phyloP scores from a whole-genome alignment of 2,888 invertebrate species.

The Drosophila dives region DNA sequence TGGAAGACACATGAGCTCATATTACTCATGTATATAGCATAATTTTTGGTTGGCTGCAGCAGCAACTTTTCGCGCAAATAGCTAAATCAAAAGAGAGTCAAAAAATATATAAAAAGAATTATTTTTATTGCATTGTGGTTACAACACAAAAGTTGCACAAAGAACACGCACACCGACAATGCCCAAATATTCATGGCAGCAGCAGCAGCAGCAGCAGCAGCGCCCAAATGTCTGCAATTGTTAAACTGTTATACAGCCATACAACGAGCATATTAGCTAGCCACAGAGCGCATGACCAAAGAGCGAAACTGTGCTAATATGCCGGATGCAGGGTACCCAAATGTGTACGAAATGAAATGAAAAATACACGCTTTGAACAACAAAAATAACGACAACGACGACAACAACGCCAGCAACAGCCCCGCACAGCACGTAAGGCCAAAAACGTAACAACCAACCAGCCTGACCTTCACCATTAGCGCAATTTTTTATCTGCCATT shows the following conservation, averaged over 20 bases:
- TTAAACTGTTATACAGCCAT: slow-evolving; percentile 67
- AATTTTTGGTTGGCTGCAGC: slow-evolving; percentile 13
- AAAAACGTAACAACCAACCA: slow-evolving; percentile 63
- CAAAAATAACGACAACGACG: slow-evolving; percentile 35
- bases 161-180: slow-evolving; percentile 43
- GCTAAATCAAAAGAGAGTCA: slow-evolving; percentile 45
- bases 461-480: slow-evolving; percentile 77
- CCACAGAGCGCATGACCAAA: slow-evolving; percentile 59
- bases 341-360: slow-evolving; percentile 17
- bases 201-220: slow-evolving; percentile 20
- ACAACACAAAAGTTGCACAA: slow-evolving; percentile 57
- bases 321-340: slow-evolving; percentile 44
- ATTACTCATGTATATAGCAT: slow-evolving; percentile 6
- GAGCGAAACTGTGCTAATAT: slow-evolving; percentile 19
- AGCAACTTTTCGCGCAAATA: slow-evolving; percentile 50
- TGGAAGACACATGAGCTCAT: slow-evolving; percentile 1
- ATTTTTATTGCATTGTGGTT: slow-evolving; percentile 50
- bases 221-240: slow-evolving; percentile 75
- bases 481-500: slow-evolving; percentile 52
- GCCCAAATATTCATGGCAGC: slow-evolving; percentile 26
- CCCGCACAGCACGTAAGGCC: slow-evolving; percentile 39
- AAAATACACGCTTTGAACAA: slow-evolving; percentile 30
- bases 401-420: slow-evolving; percentile 43
- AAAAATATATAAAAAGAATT: slow-evolving; percentile 34
- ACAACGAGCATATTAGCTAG: slow-evolving; percentile 19